These are phyloP conservation scores for Allygus modestus DNA, from an alignment of 2,888 invertebrate genomes.

Conservation along the genomic window DNA sequence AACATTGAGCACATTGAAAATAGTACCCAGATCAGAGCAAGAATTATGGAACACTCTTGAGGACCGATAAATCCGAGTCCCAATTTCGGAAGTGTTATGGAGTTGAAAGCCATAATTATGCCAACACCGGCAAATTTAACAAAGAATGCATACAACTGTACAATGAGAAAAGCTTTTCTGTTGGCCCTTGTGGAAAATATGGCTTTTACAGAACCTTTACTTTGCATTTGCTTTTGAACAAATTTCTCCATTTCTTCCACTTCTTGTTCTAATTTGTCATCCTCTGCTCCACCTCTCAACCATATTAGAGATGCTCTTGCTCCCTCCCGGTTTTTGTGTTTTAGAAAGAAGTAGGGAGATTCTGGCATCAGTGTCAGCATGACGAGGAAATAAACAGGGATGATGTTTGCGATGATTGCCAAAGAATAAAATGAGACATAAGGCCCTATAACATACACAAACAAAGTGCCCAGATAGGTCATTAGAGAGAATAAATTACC, in stretches of 20 bases:
- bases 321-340: constrained; percentile 75
- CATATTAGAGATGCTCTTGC: constrained; percentile 73
- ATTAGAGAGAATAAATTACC: constrained; percentile 70
- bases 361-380: constrained; percentile 80
- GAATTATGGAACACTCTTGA: constrained; percentile 79
- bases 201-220: constrained; percentile 77
- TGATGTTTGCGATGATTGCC: constrained; percentile 74
- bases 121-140: constrained; percentile 83
- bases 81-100: constrained; percentile 79
- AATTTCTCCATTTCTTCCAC: constrained; percentile 71
- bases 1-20: constrained; percentile 79
- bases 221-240: constrained; percentile 74
- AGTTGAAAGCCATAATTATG: constrained; percentile 80
- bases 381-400: constrained; percentile 76
- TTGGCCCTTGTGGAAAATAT: constrained; percentile 78
- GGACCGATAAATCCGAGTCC: constrained; percentile 75
- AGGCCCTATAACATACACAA: constrained; percentile 68
- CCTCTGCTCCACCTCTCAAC: constrained; percentile 64
- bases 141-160: constrained; percentile 78
- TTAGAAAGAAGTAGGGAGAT: constrained; percentile 80
- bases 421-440: constrained; percentile 73
- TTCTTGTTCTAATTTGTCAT: constrained; percentile 64
- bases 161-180: constrained; percentile 81
- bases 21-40: constrained; percentile 79
- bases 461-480: constrained; percentile 68